Evolutionary conservation across 2,888 invertebrate species (phyloP).

Genomic region (Chymomyza procnemis): DNA sequence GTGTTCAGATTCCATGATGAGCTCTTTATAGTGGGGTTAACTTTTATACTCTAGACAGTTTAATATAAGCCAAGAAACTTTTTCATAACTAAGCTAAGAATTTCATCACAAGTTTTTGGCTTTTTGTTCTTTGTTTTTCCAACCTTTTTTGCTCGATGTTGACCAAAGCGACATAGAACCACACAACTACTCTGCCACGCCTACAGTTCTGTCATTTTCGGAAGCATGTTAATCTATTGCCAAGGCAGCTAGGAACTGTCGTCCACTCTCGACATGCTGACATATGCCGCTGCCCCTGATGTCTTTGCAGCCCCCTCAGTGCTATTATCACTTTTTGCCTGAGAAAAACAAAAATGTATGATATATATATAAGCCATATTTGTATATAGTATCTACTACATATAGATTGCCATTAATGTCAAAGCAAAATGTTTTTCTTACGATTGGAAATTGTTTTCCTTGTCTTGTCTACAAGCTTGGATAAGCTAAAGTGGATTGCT

Average conservation of each 20-base stretch:
- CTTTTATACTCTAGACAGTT: background rate
- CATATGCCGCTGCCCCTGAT: background rate
- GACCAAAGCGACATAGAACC: background rate
- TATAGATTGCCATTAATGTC: conserved; percentile 60
- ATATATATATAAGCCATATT: background rate
- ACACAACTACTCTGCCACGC: background rate
- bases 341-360: background rate
- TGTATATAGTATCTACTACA: background rate
- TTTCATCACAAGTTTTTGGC: background rate
- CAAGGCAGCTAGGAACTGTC: background rate
- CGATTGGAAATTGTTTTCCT: conserved; percentile 67
- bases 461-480: conserved; percentile 17
- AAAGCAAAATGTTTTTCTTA: conserved; percentile 58
- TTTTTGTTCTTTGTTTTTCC: background rate
- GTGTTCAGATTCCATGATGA: background rate
- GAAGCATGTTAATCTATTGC: background rate
- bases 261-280: background rate
- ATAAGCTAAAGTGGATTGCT: background rate
- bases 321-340: conserved; percentile 4
- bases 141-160: background rate
- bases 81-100: background rate
- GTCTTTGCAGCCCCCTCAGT: no score
- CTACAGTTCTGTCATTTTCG: background rate
- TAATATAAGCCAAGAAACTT: background rate
- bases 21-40: background rate